A percentile compares a stretch with the other conserved stretches of the same genome.
Evolutionary conservation across 2,113 vertebrate genomes (phyloP).

Genomic region (Oreochromis tanganicae): DNA sequence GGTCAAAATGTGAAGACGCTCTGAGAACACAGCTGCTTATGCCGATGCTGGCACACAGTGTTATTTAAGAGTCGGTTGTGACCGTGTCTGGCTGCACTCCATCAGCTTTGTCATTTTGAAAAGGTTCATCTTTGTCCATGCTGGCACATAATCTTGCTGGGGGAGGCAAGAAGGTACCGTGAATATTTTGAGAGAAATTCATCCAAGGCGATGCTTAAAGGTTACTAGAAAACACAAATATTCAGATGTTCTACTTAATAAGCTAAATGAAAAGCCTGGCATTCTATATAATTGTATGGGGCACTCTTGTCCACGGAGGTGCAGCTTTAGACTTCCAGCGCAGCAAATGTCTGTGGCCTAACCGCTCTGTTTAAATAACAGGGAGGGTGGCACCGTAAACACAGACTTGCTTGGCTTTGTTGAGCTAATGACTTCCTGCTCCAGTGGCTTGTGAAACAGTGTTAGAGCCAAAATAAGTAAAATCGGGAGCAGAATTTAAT

Average conservation of each 20-base stretch:
- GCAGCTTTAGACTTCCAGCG: neutral
- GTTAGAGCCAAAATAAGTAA: slow-evolving; percentile 61
- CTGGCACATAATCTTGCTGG: neutral
- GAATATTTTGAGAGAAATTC: neutral
- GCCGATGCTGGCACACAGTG: neutral
- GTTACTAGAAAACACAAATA: neutral
- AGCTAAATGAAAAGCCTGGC: neutral
- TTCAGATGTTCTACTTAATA: neutral
- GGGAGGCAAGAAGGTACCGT: neutral
- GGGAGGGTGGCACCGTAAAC: slow-evolving; percentile 55
- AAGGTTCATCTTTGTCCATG: slow-evolving; percentile 16
- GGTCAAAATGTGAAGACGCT: slow-evolving; percentile 39
- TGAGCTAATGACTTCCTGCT: slow-evolving; percentile 65
- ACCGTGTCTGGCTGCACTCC: slow-evolving; percentile 8
- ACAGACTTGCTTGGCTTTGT: slow-evolving; percentile 60
- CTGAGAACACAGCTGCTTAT: slow-evolving; percentile 19
- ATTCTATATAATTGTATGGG: neutral
- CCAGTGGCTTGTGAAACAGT: slow-evolving; percentile 67
- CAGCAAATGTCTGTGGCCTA: slow-evolving; percentile 27
- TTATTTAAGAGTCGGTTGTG: slow-evolving; percentile 5
- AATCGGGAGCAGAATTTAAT: slow-evolving; percentile 66
- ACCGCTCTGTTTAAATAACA: slow-evolving; percentile 50
- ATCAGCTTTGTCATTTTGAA: slow-evolving; percentile 35
- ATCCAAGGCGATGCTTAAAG: neutral
- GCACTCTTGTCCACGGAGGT: neutral